These are phyloP conservation scores for Ditylenchus weischeri DNA, from an alignment of 2,888 invertebrate species.

Conservation along the genomic window DNA sequence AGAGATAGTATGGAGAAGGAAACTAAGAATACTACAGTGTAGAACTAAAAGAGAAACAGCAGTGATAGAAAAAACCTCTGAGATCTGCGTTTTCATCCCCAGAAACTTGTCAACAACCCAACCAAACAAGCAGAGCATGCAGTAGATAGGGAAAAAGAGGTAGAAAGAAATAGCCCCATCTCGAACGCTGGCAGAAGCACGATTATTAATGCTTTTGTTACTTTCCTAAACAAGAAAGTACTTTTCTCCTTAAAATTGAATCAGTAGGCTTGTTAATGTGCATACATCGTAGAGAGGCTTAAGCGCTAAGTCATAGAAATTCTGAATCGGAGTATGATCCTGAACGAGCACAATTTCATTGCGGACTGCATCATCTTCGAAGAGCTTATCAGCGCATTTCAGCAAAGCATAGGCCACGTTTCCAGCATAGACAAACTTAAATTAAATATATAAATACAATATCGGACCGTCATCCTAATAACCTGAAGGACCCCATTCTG, in stretches of 20 bases:
- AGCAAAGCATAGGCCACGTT: constrained; percentile 43
- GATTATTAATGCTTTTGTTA: background rate
- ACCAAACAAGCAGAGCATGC: constrained; percentile 15
- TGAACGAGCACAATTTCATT: constrained; percentile 40
- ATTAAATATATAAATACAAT: constrained; percentile 3
- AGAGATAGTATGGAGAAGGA: constrained; percentile 45
- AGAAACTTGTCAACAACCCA: constrained; percentile 4
- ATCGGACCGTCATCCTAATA: background rate
- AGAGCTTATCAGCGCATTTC: constrained; percentile 22
- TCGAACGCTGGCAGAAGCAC: background rate
- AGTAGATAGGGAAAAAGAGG: constrained; percentile 39
- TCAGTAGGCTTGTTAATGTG: background rate
- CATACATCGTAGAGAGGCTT: constrained; percentile 30
- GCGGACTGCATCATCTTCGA: constrained; percentile 19
- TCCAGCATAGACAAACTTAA: constrained; percentile 49
- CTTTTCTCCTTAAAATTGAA: background rate
- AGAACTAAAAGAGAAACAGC: background rate
- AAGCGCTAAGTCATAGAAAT: constrained; percentile 34
- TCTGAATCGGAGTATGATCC: constrained; percentile 45
- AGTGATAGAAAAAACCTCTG: background rate
- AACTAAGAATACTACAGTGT: constrained; percentile 29
- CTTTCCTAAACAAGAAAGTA: background rate
- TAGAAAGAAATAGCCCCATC: constrained; percentile 33
- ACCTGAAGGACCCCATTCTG: constrained; percentile 47
- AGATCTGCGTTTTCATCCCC: background rate